Evolutionary conservation across 2,888 invertebrate species (phyloP), one percentile per base, ranked within the genome.

Genomic region (Nebria brevicollis): DNA sequence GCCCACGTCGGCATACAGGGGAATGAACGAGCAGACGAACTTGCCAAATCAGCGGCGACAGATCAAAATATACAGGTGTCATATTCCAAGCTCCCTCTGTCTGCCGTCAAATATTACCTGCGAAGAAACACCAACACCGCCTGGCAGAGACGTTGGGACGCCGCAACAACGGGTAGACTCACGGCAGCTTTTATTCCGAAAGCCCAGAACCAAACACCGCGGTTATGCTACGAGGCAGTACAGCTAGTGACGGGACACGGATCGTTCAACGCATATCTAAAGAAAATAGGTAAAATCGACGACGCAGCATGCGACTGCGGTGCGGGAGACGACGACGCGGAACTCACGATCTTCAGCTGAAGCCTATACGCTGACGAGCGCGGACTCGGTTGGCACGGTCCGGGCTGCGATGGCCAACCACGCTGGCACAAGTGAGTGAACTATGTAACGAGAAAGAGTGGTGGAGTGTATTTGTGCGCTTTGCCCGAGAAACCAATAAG

Each of bases 251-350:
- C 20, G 20, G 20, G 20, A 20, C 20, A 20, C 20, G 20, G 20
- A 20, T 20, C 20, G 20, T 20, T 20, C 20, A 20, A 74, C 74
- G 65, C 43, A 34, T 73, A 66, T 43, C 78, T 82, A 42, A 11
- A 66, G 11, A 75, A 78, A 13, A 65, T 82, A 87, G 86, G 84
- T 76, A 76, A 83, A 83, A 83, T 82, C 85, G 86, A 87, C 86
- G 86, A 87, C 88, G 86, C 86, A 86, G 86, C 20, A 25, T 82
- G 85, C 83, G 85, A 86, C 86, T 86, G 85, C 85, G 86, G 86
- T 34, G 72, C 8, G 7, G 25, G 25, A 7, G 72, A 72, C 15
- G 72, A 72, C 8, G 13, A 5, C 7, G 41, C 26, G n/a, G 41
- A 20, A 72, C 72, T 2, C 34, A 13, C 20, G 26, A 13, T 72